Evolutionary conservation across 2,888 invertebrate species (phyloP).

Genomic region (Pomacea canaliculata): DNA sequence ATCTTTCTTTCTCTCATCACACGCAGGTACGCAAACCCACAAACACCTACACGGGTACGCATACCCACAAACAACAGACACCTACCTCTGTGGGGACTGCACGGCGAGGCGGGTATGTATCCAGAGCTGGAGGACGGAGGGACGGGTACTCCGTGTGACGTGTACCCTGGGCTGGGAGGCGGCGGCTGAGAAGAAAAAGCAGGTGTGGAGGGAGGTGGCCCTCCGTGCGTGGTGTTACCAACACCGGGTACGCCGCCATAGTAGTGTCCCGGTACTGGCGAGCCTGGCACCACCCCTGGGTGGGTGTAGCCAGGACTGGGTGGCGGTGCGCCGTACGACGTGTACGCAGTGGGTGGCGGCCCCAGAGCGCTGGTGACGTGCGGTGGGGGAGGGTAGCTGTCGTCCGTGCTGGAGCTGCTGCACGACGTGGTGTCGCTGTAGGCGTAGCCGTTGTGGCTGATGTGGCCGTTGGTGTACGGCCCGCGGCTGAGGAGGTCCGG

Average conservation of each 20-base stretch:
- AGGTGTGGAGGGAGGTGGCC: background rate
- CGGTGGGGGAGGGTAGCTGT: conserved; percentile 41
- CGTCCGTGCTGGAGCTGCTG: conserved; percentile 26
- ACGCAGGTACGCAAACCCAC: too few species aligned
- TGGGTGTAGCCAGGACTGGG: conserved; percentile 5
- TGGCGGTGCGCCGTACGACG: background rate
- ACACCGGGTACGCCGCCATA: background rate
- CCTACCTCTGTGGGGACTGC: conserved; percentile 9
- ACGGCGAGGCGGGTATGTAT: conserved; percentile 4
- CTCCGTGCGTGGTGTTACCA: background rate
- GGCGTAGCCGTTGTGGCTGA: conserved; percentile 35
- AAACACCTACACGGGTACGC: too few species aligned
- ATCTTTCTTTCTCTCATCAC: too few species aligned
- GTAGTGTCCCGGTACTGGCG: background rate
- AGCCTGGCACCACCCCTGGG: background rate
- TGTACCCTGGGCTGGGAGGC: background rate
- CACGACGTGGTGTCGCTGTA: conserved; percentile 19
- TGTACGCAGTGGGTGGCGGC: conserved; percentile 9
- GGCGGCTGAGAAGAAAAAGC: background rate
- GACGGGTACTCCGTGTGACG: background rate
- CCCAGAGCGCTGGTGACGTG: conserved; percentile 33
- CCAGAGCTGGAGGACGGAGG: background rate
- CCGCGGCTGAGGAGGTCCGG: conserved; percentile 40
- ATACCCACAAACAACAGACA: too few species aligned
- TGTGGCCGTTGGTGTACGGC: conserved; percentile 29